Conservation (phyloP, 2,113 vertebrate species). For the Zosterops borbonicus region DNA sequence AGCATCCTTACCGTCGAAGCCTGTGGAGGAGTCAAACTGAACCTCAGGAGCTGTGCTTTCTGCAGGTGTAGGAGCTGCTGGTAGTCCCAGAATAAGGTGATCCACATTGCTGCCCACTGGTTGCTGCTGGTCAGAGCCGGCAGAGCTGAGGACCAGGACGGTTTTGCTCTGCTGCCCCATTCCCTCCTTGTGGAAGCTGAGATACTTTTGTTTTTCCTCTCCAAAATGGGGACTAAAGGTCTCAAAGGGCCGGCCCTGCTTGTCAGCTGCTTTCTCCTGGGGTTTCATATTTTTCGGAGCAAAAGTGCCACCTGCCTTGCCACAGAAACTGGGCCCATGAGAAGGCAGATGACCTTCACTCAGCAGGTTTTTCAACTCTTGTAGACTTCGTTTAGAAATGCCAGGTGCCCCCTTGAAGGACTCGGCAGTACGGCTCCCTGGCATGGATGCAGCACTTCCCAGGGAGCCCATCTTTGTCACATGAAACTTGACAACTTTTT, state of each 20-base stretch:
- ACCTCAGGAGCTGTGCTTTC: not conserved
- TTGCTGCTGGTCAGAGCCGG: constrained; percentile 19
- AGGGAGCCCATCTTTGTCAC: not conserved
- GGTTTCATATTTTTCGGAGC: constrained; percentile 44
- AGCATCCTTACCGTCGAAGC: constrained; percentile 43
- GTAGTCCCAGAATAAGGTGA: constrained; percentile 5
- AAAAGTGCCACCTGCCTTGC: not conserved
- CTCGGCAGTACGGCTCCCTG: not conserved
- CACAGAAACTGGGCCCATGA: constrained; percentile 19
- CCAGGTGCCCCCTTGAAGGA: not conserved
- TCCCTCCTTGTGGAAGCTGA: not conserved
- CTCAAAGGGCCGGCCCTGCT: constrained; percentile 57
- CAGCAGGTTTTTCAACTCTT: constrained; percentile 79
- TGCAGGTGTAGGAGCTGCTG: not conserved
- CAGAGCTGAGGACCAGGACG: not conserved
- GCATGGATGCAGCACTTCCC: not conserved
- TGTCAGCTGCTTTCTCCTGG: constrained; percentile 51
- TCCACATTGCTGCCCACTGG: not conserved
- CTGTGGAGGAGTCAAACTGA: constrained; percentile 27
- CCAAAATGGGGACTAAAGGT: constrained; percentile 73
- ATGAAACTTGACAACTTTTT: not conserved
- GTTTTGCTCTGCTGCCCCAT: constrained; percentile 1
- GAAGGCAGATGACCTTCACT: constrained; percentile 65
- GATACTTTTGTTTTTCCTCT: constrained; percentile 29
- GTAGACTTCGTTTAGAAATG: constrained; percentile 74